Percentiles rank a stretch among this genome's conserved stretches.
phyloP scores from a whole-genome alignment of 1,140 invertebrate species.

The Drosophila pachea region DNA sequence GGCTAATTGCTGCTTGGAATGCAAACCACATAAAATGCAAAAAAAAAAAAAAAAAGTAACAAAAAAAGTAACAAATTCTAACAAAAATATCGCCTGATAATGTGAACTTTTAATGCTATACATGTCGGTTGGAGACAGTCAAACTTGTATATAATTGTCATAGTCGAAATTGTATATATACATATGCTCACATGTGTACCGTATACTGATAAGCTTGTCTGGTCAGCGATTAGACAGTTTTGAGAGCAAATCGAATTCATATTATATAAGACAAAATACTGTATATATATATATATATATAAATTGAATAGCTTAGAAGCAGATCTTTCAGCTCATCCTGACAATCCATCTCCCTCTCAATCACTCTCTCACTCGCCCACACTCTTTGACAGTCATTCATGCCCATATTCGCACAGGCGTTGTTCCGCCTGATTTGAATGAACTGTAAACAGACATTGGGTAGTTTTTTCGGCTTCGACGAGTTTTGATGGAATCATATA shows the following conservation, averaged over 20 bases:
- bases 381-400: not conserved
- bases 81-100: conserved; percentile 29
- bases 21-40: conserved; percentile 15
- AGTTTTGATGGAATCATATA: not conserved
- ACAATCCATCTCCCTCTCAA: too few species aligned
- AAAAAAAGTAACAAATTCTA: not conserved
- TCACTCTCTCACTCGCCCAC: too few species aligned
- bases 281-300: not conserved
- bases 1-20: conserved; percentile 35
- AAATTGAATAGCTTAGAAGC: not conserved
- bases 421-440: not conserved
- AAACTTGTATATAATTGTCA: conserved; percentile 4
- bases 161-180: conserved; percentile 1
- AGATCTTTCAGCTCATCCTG: not conserved
- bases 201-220: conserved; percentile 11
- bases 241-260: not conserved
- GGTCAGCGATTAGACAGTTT: not conserved
- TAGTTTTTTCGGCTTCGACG: not conserved
- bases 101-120: conserved; percentile 18
- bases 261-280: not conserved
- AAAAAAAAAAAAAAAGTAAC: conserved; percentile 7
- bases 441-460: not conserved
- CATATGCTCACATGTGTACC: conserved; percentile 11
- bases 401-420: not conserved
- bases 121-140: conserved; percentile 3